Evolutionary conservation across 2,888 invertebrate species (phyloP), one percentile per base, ranked within the genome.

Genomic region (Amphipyra tragopoginis): DNA sequence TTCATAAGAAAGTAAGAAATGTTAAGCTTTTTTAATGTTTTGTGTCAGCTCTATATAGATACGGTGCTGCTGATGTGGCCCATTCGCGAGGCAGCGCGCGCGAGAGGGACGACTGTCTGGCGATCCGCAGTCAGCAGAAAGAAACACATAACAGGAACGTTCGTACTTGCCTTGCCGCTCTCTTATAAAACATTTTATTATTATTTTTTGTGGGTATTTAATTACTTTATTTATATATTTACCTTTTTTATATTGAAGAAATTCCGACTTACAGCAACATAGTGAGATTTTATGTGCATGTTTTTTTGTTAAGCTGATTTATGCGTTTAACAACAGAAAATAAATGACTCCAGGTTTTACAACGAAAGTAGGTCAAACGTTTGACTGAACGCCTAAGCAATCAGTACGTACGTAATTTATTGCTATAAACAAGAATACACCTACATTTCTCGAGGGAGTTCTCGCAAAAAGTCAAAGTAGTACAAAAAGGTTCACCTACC

Each of bases 121-220:
- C 88, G 88, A 87, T 89, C 89, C 90, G 85, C 85, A 92, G 89
- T 93, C 94, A 93, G 94, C 94, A 92, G 92, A 93, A 94, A 92
- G 92, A 90, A 93, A 91, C 89, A 91, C 89, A 90, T 88, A 89
- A 88, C 89, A 87, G 85, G 87, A 85, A 81, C 85, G 84, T 68
- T 68, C 66, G 48, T 62, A 57, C 69, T 72, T 53, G 55, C 50
- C 79, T 78, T 80, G 72, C 79, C 76, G 36, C 33, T 57, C 58
- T 66, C 59, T 65, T 40, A 43, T 54, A 77, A 67, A 75, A 75
- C 70, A 73, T 75, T 65, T 75, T 66, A 62, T 76, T 72, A 70
- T 77, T 69, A 58, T 58, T 61, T 77, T 67, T 56, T 14, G 44
- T 15, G 34, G 15, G 44, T 7, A 45, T 74, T 61, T 63, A 75